Conservation (phyloP, 92 coral and sea anemone species). For the Isaurus tuberculatus region DNA sequence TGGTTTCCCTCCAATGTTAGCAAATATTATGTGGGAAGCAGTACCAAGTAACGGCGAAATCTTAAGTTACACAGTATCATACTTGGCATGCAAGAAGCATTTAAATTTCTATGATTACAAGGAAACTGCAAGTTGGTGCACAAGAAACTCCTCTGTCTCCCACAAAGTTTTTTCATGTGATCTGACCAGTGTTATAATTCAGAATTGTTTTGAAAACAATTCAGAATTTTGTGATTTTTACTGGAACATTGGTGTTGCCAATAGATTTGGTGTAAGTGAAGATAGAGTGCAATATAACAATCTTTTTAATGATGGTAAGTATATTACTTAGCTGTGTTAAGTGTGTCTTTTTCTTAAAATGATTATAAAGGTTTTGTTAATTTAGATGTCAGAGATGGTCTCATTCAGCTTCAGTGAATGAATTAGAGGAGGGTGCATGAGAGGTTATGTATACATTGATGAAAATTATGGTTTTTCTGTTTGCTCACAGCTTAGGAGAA, state of each 20-base stretch:
- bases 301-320: background rate
- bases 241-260: background rate
- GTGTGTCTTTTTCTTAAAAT: background rate
- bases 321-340: background rate
- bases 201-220: background rate
- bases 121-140: background rate
- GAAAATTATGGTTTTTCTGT: too few species aligned
- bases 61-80: slow-evolving; percentile 5
- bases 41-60: background rate
- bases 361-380: too few species aligned
- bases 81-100: background rate
- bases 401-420: too few species aligned
- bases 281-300: background rate
- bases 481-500: too few species aligned
- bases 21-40: background rate
- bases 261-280: slow-evolving; percentile 1
- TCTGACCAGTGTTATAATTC: background rate
- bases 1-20: slow-evolving; percentile 11
- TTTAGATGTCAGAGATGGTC: too few species aligned
- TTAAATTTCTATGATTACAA: background rate
- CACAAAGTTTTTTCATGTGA: background rate
- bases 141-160: background rate
- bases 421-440: too few species aligned
- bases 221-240: background rate
- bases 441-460: too few species aligned